Conservation (phyloP, 2,888 invertebrate species). For the Amiota mariae region DNA sequence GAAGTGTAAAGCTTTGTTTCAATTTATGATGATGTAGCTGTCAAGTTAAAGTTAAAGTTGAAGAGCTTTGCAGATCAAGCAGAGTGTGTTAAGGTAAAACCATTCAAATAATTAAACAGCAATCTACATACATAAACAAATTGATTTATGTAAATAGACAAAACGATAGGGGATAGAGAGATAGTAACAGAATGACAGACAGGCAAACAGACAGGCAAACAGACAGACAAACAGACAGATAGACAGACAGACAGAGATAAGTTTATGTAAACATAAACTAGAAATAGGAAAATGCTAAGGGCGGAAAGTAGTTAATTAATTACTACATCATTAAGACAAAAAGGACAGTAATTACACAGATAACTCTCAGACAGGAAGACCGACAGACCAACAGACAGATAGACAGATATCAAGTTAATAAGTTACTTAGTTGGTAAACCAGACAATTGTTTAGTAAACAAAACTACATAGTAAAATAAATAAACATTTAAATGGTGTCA, state of each 20-base stretch:
- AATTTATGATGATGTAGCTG: background rate
- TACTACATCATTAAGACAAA: constrained; percentile 9
- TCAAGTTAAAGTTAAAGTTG: background rate
- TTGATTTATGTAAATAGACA: background rate
- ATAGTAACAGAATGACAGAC: too few species aligned
- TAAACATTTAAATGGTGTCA: background rate
- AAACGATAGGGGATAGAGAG: too few species aligned
- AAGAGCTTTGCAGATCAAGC: background rate
- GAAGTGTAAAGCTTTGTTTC: constrained; percentile 5
- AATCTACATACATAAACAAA: constrained; percentile 17
- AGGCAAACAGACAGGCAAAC: constrained; percentile 1
- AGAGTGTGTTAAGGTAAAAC: background rate
- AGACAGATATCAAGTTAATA: background rate
- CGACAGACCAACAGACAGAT: constrained; percentile 1
- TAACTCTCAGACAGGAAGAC: background rate
- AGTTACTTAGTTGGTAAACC: background rate
- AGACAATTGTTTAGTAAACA: background rate
- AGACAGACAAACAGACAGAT: background rate
- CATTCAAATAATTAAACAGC: constrained; percentile 5
- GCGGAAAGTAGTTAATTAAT: constrained; percentile 30
- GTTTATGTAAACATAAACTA: background rate
- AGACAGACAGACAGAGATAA: constrained; percentile 1
- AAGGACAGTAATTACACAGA: background rate
- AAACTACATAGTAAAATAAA: constrained; percentile 1
- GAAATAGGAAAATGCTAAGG: constrained; percentile 2